Evolutionary conservation across 2,888 invertebrate species (phyloP).

Genomic region (Eilema depressum): DNA sequence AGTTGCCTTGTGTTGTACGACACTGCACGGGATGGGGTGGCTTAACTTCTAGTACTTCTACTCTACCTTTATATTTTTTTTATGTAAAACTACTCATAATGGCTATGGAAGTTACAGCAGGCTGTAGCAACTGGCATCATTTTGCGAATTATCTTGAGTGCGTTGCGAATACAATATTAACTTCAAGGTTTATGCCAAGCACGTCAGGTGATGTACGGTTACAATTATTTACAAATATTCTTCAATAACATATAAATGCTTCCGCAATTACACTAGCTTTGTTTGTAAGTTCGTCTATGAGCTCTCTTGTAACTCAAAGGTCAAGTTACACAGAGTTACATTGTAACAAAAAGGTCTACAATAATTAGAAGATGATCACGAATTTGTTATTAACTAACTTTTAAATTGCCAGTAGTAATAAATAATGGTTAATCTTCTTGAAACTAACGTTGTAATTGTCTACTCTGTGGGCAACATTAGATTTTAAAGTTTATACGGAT

Average conservation of each 20-base stretch:
- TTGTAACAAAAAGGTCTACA: neutral
- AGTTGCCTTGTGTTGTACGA: too few species aligned
- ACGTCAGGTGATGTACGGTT: neutral
- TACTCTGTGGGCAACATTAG: neutral
- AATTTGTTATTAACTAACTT: neutral
- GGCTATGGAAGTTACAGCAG: neutral
- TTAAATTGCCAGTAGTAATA: neutral
- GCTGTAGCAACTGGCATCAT: constrained; percentile 3
- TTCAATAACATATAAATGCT: constrained; percentile 8
- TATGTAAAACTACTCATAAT: too few species aligned
- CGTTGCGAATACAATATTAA: neutral
- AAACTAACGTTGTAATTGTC: neutral
- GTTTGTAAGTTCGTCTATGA: neutral
- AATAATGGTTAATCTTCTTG: neutral
- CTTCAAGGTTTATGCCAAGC: constrained; percentile 7
- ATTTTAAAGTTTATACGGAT: neutral
- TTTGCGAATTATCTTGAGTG: constrained; percentile 3
- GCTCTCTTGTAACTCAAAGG: neutral
- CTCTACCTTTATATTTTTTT: too few species aligned
- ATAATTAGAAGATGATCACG: neutral
- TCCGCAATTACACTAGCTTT: constrained; percentile 7
- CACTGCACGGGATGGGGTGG: too few species aligned
- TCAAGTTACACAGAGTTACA: neutral
- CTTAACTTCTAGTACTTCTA: too few species aligned
- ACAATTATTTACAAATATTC: neutral